Evolutionary conservation across 2,113 vertebrate genomes (phyloP).

Genomic region (Aldabrachelys gigantea): DNA sequence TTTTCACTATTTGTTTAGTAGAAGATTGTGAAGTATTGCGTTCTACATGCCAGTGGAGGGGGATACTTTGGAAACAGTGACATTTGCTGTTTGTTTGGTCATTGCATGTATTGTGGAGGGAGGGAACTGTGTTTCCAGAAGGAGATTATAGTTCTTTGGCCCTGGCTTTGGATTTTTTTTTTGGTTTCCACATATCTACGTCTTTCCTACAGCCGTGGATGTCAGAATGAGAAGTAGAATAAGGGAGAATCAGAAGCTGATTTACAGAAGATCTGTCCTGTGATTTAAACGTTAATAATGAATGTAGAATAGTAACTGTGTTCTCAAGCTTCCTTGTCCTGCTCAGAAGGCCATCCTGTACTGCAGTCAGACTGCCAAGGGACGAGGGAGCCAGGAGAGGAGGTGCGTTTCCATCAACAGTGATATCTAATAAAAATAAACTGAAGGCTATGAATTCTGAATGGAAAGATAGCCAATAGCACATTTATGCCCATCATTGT

Average conservation of each 20-base stretch:
- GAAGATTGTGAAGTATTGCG: constrained; percentile 2
- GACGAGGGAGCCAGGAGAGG: background rate
- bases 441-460: background rate
- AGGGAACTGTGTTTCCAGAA: constrained; percentile 43
- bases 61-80: constrained; percentile 40
- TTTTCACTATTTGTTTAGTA: constrained; percentile 16
- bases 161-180: constrained; percentile 47
- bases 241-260: background rate
- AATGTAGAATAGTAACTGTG: background rate
- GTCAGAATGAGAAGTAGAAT: constrained; percentile 18
- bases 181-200: constrained; percentile 47
- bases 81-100: constrained; percentile 7
- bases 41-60: background rate
- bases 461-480: background rate
- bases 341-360: background rate
- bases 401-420: background rate
- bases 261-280: background rate
- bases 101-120: background rate
- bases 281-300: background rate
- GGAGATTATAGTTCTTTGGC: constrained; percentile 48
- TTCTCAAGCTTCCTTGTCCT: background rate
- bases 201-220: constrained; percentile 50
- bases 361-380: background rate
- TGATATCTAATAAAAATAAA: background rate
- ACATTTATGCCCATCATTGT: background rate